A percentile compares a stretch with the other conserved stretches of the same genome.
These are phyloP conservation scores for Platycercus adscitus DNA, from an alignment of 2,113 vertebrate genomes.

Conservation along the genomic window DNA sequence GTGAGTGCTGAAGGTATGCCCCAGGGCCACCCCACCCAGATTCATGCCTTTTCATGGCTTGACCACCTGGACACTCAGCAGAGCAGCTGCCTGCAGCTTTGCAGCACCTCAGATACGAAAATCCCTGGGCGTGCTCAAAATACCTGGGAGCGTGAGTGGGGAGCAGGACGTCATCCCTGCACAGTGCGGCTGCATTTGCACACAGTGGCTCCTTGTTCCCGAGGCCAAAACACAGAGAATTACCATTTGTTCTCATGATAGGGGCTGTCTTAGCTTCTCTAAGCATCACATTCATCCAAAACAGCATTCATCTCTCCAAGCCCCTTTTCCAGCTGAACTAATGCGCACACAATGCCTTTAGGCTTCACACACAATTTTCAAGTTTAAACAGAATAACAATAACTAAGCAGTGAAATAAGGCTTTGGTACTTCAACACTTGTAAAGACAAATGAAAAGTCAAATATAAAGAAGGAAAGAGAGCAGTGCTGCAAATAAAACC, in stretches of 20 bases:
- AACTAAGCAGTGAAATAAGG: not conserved
- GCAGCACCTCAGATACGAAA: not conserved
- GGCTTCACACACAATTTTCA: rapidly evolving
- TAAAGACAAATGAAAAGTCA: not conserved
- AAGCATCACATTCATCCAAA: not conserved
- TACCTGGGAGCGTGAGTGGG: not conserved
- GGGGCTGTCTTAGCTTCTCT: not conserved
- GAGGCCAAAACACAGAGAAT: not conserved
- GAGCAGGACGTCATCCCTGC: not conserved
- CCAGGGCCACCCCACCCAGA: not conserved
- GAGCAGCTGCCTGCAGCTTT: not conserved
- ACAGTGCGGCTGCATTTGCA: not conserved
- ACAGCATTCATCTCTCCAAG: not conserved
- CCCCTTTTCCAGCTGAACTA: not conserved
- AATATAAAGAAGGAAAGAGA: not conserved
- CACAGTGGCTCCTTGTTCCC: not conserved
- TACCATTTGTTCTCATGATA: not conserved
- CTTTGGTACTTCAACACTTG: not conserved
- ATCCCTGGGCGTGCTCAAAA: not conserved
- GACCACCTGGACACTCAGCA: not conserved
- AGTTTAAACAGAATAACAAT: not conserved
- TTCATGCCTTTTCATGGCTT: rapidly evolving
- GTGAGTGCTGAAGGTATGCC: not conserved
- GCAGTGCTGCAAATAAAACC: not conserved
- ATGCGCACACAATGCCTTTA: rapidly evolving